Conservation (phyloP, 2,888 invertebrate species). For the Rhopalosiphum nymphaeae region DNA sequence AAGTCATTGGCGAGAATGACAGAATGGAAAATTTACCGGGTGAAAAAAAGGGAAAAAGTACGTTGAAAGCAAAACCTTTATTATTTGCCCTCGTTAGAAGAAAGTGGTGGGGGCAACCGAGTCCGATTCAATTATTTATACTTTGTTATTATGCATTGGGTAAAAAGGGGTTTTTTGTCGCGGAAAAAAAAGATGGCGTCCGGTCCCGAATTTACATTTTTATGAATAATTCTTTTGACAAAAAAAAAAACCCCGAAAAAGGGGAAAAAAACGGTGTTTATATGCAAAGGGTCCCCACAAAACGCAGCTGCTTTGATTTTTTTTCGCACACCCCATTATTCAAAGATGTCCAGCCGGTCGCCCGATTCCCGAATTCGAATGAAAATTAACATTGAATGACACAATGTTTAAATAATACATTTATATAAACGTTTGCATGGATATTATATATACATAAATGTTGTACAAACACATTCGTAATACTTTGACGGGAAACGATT, state of each 20-base stretch:
- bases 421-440: neutral
- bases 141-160: slow-evolving; percentile 64
- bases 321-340: slow-evolving; percentile 56
- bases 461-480: neutral
- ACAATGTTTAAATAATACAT: slow-evolving; percentile 51
- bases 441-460: slow-evolving; percentile 1
- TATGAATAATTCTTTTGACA: slow-evolving; percentile 65
- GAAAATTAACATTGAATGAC: slow-evolving; percentile 62
- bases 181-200: slow-evolving; percentile 63
- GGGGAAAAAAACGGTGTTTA: slow-evolving; percentile 63
- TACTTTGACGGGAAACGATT: neutral
- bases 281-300: slow-evolving; percentile 65
- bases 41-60: slow-evolving; percentile 60
- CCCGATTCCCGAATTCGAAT: slow-evolving; percentile 58
- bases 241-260: slow-evolving; percentile 31
- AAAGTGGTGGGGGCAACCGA: slow-evolving; percentile 58
- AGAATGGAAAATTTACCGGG: slow-evolving; percentile 58
- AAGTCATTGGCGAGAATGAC: slow-evolving; percentile 48
- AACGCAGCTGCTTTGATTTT: slow-evolving; percentile 65
- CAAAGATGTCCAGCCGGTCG: slow-evolving; percentile 65
- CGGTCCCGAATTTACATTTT: slow-evolving; percentile 65
- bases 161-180: slow-evolving; percentile 62
- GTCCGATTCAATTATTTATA: slow-evolving; percentile 65
- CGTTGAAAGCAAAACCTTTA: slow-evolving; percentile 64
- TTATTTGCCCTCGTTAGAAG: slow-evolving; percentile 64